A percentile compares a stretch with the other conserved stretches of the same genome.
These are phyloP conservation scores for Cyprinus carpio DNA, from an alignment of 2,113 vertebrate species.

Conservation along the genomic window DNA sequence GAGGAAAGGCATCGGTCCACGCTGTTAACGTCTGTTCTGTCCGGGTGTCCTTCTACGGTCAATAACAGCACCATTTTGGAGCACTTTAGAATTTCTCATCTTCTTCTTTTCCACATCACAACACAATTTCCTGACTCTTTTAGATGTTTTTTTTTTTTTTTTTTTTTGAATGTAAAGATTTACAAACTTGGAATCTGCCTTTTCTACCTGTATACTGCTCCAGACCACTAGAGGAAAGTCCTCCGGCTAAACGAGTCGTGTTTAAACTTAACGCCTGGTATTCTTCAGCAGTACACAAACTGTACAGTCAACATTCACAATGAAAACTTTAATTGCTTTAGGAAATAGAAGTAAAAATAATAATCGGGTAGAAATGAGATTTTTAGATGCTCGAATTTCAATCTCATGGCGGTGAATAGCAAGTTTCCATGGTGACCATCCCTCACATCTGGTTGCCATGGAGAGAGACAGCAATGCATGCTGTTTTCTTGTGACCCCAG, in stretches of 20 bases:
- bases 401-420: conserved; percentile 46
- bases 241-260: not conserved
- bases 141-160: not conserved
- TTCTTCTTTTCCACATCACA: not conserved
- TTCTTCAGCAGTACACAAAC: not conserved
- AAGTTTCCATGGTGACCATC: conserved; percentile 60
- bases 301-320: not conserved
- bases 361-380: not conserved
- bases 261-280: not conserved
- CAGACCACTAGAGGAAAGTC: not conserved
- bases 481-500: conserved; percentile 68
- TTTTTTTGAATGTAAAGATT: not conserved
- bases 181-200: not conserved
- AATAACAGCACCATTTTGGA: conserved; percentile 54
- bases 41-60: conserved; percentile 55
- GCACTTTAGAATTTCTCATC: conserved; percentile 16
- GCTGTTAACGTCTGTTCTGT: conserved; percentile 82
- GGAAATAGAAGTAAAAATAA: not conserved
- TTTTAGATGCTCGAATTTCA: not conserved
- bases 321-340: not conserved
- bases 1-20: conserved; percentile 86
- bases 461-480: conserved; percentile 64
- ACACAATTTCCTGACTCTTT: conserved; percentile 40
- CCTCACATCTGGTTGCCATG: conserved; percentile 74
- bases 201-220: not conserved